Evolutionary conservation across 1,140 invertebrate genomes (phyloP).

Genomic region (Drosophila albomicans): DNA sequence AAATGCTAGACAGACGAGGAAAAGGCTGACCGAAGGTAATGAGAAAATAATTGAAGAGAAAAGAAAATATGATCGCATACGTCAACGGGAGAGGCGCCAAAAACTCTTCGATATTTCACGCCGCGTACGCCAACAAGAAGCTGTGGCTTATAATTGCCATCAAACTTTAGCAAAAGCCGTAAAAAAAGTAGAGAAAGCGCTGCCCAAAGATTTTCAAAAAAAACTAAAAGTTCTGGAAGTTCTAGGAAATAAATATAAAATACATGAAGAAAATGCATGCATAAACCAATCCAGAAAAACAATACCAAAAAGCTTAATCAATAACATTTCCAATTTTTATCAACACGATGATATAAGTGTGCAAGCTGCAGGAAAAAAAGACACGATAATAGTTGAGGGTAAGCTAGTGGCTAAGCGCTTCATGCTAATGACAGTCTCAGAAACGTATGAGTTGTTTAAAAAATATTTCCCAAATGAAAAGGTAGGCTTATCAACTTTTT

Average conservation of each 20-base stretch:
- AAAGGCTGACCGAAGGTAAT: neutral
- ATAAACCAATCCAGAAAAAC: neutral
- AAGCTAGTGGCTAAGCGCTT: neutral
- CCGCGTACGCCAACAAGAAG: neutral
- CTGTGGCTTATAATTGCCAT: neutral
- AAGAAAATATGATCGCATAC: neutral
- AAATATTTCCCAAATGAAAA: neutral
- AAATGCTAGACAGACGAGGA: neutral
- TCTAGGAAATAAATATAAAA: neutral
- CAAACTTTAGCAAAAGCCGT: neutral
- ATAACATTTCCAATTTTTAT: neutral
- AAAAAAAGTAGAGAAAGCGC: neutral
- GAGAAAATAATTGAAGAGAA: neutral
- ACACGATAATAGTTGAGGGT: neutral
- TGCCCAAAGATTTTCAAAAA: neutral
- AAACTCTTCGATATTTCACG: neutral
- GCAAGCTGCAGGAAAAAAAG: constrained; percentile 9
- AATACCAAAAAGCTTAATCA: neutral
- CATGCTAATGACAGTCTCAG: constrained; percentile 1
- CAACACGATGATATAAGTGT: neutral
- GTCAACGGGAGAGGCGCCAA: neutral
- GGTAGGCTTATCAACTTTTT: no score
- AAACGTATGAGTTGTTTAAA: neutral
- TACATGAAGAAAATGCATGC: neutral
- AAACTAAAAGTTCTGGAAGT: neutral